Percentiles rank a stretch among this genome's conserved stretches.
Evolutionary conservation across 2,888 invertebrate genomes (phyloP).

Genomic region (Mesorhabditis belari): DNA sequence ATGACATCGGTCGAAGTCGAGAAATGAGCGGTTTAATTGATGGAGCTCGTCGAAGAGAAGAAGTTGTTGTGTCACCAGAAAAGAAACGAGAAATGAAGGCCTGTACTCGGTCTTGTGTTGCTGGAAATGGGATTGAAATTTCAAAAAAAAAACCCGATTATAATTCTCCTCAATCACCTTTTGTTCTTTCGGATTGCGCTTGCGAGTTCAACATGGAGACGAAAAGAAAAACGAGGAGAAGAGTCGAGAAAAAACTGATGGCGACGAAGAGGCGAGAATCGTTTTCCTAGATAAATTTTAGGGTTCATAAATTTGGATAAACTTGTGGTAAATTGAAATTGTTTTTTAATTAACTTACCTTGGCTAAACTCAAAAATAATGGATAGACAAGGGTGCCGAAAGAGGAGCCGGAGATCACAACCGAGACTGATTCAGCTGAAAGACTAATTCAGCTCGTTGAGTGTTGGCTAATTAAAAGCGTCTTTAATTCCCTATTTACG

Average conservation of each 20-base stretch:
- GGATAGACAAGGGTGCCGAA: constrained; percentile 35
- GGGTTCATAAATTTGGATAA: constrained; percentile 6
- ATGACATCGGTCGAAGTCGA: constrained; percentile 26
- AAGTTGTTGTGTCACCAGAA: constrained; percentile 17
- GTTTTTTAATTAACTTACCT: constrained; percentile 6
- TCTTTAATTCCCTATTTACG: no score
- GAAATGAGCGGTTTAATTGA: constrained; percentile 31
- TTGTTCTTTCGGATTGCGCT: constrained; percentile 31
- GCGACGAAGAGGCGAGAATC: constrained; percentile 33
- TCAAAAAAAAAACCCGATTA: constrained; percentile 22
- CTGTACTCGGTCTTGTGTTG: constrained; percentile 23
- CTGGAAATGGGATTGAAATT: constrained; percentile 12
- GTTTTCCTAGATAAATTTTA: constrained; percentile 8
- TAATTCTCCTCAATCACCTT: constrained; percentile 10
- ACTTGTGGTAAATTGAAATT: constrained; percentile 2
- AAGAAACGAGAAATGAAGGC: constrained; percentile 29
- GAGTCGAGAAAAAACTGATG: constrained; percentile 33
- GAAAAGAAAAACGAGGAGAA: constrained; percentile 34
- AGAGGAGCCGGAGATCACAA: constrained; percentile 24
- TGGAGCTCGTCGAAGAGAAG: constrained; percentile 22
- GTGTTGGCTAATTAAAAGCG: no score
- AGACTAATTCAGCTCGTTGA: not conserved
- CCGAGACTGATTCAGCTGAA: constrained; percentile 15
- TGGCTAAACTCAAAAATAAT: constrained; percentile 23
- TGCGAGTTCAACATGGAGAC: constrained; percentile 37